phyloP scores from a whole-genome alignment of 2,797 vertebrate genomes.

The Sebastes taczanowskii region DNA sequence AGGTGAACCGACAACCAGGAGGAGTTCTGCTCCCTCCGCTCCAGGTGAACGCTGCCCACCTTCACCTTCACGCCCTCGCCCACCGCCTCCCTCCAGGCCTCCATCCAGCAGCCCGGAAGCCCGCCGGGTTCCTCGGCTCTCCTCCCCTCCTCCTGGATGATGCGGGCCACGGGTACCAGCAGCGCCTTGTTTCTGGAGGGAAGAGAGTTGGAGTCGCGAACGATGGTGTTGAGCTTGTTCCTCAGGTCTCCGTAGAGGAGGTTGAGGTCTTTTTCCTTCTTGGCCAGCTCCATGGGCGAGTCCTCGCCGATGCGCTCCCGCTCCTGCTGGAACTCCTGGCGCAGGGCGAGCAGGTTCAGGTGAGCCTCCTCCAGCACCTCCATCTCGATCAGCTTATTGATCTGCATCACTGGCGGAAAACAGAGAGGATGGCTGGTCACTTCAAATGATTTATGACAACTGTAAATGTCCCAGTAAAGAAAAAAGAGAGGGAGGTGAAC shows the following conservation, averaged over 20 bases:
- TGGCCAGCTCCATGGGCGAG: conserved; percentile 72
- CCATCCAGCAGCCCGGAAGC: conserved; percentile 84
- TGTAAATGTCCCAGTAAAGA: not conserved
- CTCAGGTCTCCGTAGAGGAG: conserved; percentile 84
- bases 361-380: conserved; percentile 87
- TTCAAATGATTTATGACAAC: too few relatives aligned
- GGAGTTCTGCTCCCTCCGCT: conserved; percentile 45
- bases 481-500: not conserved
- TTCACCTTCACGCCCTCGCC: conserved; percentile 73
- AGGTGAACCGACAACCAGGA: conserved; percentile 84
- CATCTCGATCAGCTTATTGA: conserved; percentile 86
- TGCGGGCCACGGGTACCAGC: conserved; percentile 73
- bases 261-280: conserved; percentile 86
- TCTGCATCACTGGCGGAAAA: conserved; percentile 85
- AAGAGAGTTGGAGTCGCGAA: conserved; percentile 79
- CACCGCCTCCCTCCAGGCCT: conserved; percentile 84
- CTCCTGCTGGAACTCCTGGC: conserved; percentile 79
- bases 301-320: conserved; percentile 33
- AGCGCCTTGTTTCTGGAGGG: conserved; percentile 66
- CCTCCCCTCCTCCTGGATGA: conserved; percentile 87
- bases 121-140: conserved; percentile 40
- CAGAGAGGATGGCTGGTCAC: not conserved
- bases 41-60: conserved; percentile 68
- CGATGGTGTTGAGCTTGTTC: conserved; percentile 72
- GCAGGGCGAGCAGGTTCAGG: conserved; percentile 82